phyloP scores from a whole-genome alignment of 2,113 vertebrate genomes.

The Synodontis membranacea region DNA sequence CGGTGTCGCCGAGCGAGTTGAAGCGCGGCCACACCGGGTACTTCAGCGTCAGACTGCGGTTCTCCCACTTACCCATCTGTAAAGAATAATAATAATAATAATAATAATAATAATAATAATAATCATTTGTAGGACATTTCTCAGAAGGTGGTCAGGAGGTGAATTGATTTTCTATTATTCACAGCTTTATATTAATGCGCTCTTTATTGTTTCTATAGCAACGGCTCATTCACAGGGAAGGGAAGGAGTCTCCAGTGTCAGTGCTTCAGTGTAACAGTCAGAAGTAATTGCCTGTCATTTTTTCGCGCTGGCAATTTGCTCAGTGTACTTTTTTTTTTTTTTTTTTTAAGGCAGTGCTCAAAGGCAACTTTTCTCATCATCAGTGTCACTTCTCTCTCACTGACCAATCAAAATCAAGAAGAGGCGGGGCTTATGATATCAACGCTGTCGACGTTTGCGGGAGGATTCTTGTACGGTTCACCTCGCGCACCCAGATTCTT shows the following conservation, averaged over 20 bases:
- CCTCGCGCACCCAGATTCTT: too few relatives aligned
- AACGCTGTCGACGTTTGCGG: too few relatives aligned
- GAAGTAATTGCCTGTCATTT: too few relatives aligned
- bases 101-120: background rate
- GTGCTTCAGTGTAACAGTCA: background rate
- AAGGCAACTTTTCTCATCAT: too few relatives aligned
- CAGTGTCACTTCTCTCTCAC: too few relatives aligned
- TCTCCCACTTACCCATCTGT: constrained; percentile 97
- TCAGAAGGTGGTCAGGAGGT: background rate
- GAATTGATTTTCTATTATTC: background rate
- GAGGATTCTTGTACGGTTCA: too few relatives aligned
- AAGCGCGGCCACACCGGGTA: constrained; percentile 95
- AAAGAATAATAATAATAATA: background rate
- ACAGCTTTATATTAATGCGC: background rate
- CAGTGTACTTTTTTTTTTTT: too few relatives aligned
- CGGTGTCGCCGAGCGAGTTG: constrained; percentile 88
- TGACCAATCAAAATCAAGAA: too few relatives aligned
- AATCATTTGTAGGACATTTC: background rate
- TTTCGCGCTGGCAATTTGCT: too few relatives aligned
- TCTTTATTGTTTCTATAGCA: background rate
- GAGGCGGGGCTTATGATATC: too few relatives aligned
- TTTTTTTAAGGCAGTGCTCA: too few relatives aligned
- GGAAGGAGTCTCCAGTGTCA: background rate
- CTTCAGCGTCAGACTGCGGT: constrained; percentile 87
- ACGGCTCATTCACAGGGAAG: background rate